Base-by-base conservation (phyloP, 2,113 vertebrate genomes). In the Gambusia holbrooki region DNA sequence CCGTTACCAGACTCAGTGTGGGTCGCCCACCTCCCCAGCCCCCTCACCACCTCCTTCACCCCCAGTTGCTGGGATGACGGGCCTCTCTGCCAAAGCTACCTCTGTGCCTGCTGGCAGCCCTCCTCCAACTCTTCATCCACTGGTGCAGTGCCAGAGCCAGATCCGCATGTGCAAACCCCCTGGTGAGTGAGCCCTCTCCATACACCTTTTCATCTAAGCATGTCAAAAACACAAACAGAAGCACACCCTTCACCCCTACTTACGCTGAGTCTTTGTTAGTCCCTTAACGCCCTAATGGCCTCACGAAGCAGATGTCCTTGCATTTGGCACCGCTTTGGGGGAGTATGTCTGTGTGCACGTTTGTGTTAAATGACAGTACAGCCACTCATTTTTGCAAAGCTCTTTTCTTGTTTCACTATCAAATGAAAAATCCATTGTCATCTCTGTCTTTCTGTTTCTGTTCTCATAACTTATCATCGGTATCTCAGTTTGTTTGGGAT, bases 1-100 rank as follows among this genome's bases (percentile, higher is more conserved):
- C 51, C 97, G 97, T 77, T 98, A 97, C 92, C 98, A 99, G 70
- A 96, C 97, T 0, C 97, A 98, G 92, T 99, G 96, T 60, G 84
- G 96, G 2, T 93, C 96, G 17, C 87, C 90, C 63, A 90, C 70
- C 68, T 93, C 95, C 5, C 92, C 95, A 0, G 90, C 95, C 3
- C 91, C 94, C 8, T 92, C 95, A 10, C 95, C 96, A 0, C 94
- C 96, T 67, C 94, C 94, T n/a, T 93, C 95, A 1, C 91, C 94
- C 29, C 91, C 94, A 12, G 90, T 85, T 27, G 62, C 89, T 9
- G 91, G 90, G 79, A 77, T 90, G 65, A 83, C 91, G 27, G 84
- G 91, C 76, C 94, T 96, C 87, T 80, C 95, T 88, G 91, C 95
- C 89, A 96, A 95, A 96, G 93, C 96, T 97, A 97, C 97, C 96